A percentile compares a stretch with the other conserved stretches of the same genome.
Conservation (phyloP, 2,888 invertebrate genomes). For the Gnatocerus cornutus region DNA sequence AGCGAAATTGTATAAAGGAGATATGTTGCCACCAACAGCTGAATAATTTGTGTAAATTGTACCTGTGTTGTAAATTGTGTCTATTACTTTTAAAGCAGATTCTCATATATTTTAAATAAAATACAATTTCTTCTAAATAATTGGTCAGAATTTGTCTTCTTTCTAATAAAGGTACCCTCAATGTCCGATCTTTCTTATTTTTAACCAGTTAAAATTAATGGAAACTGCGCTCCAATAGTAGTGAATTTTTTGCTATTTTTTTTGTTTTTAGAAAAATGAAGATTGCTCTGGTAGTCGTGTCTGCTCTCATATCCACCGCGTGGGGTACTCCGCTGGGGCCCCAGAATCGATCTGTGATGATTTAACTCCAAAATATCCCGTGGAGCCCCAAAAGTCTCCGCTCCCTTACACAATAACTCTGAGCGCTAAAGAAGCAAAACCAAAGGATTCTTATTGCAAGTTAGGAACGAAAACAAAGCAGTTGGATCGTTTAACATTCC, state of each 20-base stretch:
- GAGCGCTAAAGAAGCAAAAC: slow-evolving; percentile 66
- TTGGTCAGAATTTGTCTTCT: no score
- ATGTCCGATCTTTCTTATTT: no score
- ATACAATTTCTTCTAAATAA: no score
- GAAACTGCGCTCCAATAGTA: no score
- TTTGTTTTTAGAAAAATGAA: slow-evolving; percentile 47
- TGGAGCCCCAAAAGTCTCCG: slow-evolving; percentile 72
- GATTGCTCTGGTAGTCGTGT: slow-evolving; percentile 35
- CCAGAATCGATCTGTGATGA: slow-evolving; percentile 78
- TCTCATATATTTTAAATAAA: no score
- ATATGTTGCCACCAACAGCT: slow-evolving; percentile 93
- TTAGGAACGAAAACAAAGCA: slow-evolving; percentile 75
- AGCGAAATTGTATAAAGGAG: slow-evolving; percentile 94
- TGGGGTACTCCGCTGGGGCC: slow-evolving; percentile 78
- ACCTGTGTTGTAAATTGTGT: no score
- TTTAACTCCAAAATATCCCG: slow-evolving; percentile 80
- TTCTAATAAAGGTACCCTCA: no score
- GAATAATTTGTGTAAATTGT: no score
- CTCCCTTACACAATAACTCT: slow-evolving; percentile 75
- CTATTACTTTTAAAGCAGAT: no score
- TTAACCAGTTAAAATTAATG: no score
- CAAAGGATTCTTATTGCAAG: slow-evolving; percentile 80
- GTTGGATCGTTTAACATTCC: slow-evolving; percentile 78
- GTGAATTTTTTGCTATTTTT: no score
- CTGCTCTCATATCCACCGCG: slow-evolving; percentile 54